Percentiles rank a stretch among this genome's conserved stretches.
Evolutionary conservation across 2,888 invertebrate species (phyloP).

Genomic region (Meloe dianella): DNA sequence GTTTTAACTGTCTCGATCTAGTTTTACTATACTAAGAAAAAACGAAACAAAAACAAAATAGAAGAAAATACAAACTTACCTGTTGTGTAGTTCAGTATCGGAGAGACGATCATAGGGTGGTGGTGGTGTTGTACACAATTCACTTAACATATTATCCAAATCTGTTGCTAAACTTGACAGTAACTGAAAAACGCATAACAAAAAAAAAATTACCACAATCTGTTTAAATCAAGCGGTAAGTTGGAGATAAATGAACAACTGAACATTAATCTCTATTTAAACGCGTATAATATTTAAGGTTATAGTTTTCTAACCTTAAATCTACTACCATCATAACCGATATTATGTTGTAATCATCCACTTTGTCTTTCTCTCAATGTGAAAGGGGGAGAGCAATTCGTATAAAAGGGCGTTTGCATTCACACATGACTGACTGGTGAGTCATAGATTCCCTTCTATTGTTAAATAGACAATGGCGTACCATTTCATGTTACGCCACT

Average conservation of each 20-base stretch:
- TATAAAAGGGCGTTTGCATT: neutral
- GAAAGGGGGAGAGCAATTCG: neutral
- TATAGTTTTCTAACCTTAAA: neutral
- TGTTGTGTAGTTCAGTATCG: conserved; percentile 49
- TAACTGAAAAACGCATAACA: conserved; percentile 66
- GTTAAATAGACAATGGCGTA: conserved; percentile 1
- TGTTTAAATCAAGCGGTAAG: neutral
- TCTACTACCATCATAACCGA: neutral
- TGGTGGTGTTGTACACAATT: conserved; percentile 74
- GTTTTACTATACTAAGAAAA: too few relatives aligned
- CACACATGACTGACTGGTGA: conserved; percentile 3
- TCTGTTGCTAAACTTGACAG: conserved; percentile 82
- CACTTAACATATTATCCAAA: conserved; percentile 85
- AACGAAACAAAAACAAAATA: too few relatives aligned
- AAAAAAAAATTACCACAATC: neutral
- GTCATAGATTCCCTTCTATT: neutral
- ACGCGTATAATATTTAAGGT: neutral
- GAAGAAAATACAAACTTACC: conserved; percentile 40
- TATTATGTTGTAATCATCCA: neutral
- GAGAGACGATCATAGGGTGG: conserved; percentile 53
- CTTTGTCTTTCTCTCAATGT: neutral
- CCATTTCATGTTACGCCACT: neutral
- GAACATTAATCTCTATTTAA: neutral
- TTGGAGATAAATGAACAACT: neutral
- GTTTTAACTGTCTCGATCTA: neutral